Evolutionary conservation across 2,113 vertebrate genomes (phyloP), one percentile per base, ranked within the genome.

Genomic region (Dasyornis broadbenti): DNA sequence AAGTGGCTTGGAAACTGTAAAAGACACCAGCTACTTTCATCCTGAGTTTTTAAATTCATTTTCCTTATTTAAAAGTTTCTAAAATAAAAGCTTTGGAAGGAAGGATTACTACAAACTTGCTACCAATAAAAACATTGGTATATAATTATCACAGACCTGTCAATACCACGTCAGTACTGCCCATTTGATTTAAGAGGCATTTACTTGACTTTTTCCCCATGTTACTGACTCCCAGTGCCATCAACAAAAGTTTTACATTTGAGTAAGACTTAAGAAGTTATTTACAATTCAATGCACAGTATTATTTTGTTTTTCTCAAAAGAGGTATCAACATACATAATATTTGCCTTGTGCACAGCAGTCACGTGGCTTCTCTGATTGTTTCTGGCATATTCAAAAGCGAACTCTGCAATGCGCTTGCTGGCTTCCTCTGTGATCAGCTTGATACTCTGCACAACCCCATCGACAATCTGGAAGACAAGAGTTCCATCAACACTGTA

Each of bases 311-410:
- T 90, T 14, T 56, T 26, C 68, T 92, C 27, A 71, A 52, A 70
- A 72, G 8, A 75, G 44, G 15, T 54, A 37, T 50, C 35, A 73
- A 98, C 99, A 93, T 97, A 99, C 99, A 99, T 99, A 82, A 99
- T 99, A 83, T 99, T 99, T 73, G 99, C 99, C 96, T 99, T 99
- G 96, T 99, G 99, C 94, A 99, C 99, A 7, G 99, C 99, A 1
- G 99, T 99, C 71, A 99, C 99, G 1, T 98, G 99, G 95, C 98
- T 98, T 87, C 99, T 98, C 84, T 99, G 98, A 69, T 99, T 99
- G 94, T 98, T 99, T 76, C 98, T 98, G 49, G 99, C 99, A 31
- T 99, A 99, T 86, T 99, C 99, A 78, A 99, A 99, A 39, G 99
- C 99, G 82, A 99, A 99, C 66, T 99, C 98, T 6, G 99, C 99